phyloP scores from a whole-genome alignment of 2,113 vertebrate genomes.

The Ophthalmolycus amberensis region DNA sequence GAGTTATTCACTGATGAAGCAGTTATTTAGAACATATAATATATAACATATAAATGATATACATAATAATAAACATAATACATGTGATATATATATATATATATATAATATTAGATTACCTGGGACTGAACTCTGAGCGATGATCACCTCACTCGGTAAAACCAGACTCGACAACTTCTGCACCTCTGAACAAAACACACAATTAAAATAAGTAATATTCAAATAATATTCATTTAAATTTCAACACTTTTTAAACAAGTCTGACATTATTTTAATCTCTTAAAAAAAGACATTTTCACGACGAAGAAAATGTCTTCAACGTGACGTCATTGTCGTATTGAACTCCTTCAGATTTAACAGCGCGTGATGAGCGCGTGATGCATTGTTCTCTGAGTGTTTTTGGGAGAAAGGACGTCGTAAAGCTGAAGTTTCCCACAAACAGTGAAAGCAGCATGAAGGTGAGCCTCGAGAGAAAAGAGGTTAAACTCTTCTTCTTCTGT shows the following conservation, averaged over 20 bases:
- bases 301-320: background rate
- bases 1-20: no score
- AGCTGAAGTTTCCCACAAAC: background rate
- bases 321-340: no score
- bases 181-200: slow-evolving; percentile 84
- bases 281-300: background rate
- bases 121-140: slow-evolving; percentile 96
- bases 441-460: background rate
- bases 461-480: background rate
- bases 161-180: slow-evolving; percentile 97
- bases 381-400: background rate
- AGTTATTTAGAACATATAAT: no score
- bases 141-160: slow-evolving; percentile 95
- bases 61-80: no score
- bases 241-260: background rate
- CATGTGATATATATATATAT: no score
- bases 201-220: background rate
- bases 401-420: background rate
- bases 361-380: no score
- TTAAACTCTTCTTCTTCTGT: background rate
- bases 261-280: no score
- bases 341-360: no score
- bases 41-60: no score
- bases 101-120: slow-evolving; percentile 39
- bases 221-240: no score